Evolutionary conservation across 2,797 vertebrate species (phyloP).

Genomic region (Eulemur albifrons): DNA sequence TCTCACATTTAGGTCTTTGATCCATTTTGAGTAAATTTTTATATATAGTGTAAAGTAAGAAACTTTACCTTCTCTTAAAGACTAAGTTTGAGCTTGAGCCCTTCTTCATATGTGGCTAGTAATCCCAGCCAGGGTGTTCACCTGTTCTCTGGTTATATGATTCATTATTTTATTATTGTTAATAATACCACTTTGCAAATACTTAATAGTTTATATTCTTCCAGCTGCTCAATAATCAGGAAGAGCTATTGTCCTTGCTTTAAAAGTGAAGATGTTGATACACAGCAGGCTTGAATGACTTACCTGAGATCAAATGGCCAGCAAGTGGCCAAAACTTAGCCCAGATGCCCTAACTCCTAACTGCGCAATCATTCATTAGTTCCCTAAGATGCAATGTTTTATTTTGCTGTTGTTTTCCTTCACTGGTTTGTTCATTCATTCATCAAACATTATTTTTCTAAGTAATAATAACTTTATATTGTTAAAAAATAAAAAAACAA

Average conservation of each 20-base stretch:
- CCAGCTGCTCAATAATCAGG: neutral
- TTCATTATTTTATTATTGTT: neutral
- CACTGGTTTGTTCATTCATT: neutral
- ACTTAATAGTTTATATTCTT: neutral
- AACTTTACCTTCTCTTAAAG: neutral
- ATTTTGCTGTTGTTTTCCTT: constrained; percentile 3
- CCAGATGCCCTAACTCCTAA: neutral
- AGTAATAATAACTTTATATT: neutral
- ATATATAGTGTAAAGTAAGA: neutral
- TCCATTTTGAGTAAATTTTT: neutral
- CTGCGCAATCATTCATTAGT: neutral
- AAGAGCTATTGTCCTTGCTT: neutral
- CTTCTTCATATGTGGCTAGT: neutral
- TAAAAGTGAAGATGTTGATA: neutral
- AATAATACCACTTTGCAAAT: neutral
- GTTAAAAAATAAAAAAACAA: neutral
- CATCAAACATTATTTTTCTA: constrained; percentile 9
- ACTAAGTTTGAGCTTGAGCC: neutral
- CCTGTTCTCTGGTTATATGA: neutral
- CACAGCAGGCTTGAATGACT: neutral
- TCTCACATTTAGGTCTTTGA: neutral
- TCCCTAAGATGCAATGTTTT: neutral
- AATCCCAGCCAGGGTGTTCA: neutral
- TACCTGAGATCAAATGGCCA: neutral
- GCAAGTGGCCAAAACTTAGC: neutral